Evolutionary conservation across 2,113 vertebrate genomes (phyloP).

Genomic region (Cavia aperea): DNA sequence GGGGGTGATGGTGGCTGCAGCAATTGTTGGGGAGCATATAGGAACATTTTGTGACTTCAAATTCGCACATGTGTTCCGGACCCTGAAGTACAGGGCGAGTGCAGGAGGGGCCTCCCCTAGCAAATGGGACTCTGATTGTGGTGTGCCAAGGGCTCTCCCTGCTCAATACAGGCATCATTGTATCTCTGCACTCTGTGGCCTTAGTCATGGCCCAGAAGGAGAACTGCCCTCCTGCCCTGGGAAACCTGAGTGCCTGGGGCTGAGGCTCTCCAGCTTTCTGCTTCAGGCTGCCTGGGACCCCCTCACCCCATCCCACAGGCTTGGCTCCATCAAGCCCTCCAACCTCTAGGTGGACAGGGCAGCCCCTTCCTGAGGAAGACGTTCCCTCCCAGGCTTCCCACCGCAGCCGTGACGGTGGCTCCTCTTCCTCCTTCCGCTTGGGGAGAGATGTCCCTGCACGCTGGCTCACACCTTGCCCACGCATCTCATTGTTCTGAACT

Average conservation of each 20-base stretch:
- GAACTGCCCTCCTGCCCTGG: neutral
- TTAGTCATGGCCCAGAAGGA: neutral
- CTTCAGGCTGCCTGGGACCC: neutral
- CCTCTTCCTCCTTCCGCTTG: fast-evolving
- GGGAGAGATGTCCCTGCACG: neutral
- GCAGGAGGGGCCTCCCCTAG: neutral
- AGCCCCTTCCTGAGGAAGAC: neutral
- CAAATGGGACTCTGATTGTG: neutral
- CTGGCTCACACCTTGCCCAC: neutral
- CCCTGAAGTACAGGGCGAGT: neutral
- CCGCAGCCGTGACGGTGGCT: neutral
- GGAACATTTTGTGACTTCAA: neutral
- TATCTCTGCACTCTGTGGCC: neutral
- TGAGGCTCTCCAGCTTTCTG: neutral
- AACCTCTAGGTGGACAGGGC: neutral
- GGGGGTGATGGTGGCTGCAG: neutral
- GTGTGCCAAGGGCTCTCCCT: neutral
- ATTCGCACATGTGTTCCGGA: neutral
- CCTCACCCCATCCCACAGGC: neutral
- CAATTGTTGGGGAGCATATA: neutral
- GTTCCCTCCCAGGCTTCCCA: neutral
- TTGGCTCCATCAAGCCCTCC: neutral
- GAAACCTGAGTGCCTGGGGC: neutral
- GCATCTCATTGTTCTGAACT: neutral
- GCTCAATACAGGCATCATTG: neutral